Evolutionary conservation across 2,888 invertebrate genomes (phyloP).

Genomic region (Clusia tigrina): DNA sequence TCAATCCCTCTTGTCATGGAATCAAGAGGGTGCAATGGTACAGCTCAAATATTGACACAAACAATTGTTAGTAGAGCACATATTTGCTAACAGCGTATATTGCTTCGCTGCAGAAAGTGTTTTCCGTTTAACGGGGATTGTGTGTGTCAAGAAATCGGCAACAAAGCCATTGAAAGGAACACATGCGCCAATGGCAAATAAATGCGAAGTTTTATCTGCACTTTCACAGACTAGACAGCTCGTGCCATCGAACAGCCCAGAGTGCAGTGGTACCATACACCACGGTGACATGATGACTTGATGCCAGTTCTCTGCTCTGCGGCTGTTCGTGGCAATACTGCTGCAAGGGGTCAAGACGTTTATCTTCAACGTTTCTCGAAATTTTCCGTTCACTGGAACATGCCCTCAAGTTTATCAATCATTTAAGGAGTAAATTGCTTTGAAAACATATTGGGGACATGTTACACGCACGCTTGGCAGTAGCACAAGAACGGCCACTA

Average conservation of each 20-base stretch:
- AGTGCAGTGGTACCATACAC: neutral
- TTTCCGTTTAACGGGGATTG: constrained; percentile 34
- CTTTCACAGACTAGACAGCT: neutral
- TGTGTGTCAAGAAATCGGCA: constrained; percentile 40
- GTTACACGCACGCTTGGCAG: constrained; percentile 23
- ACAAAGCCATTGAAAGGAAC: constrained; percentile 42
- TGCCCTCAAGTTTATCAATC: constrained; percentile 57
- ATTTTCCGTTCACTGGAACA: constrained; percentile 23
- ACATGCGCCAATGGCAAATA: constrained; percentile 18
- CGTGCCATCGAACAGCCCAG: neutral
- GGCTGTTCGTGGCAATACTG: constrained; percentile 54
- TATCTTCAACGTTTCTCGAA: neutral
- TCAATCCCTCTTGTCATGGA: no score
- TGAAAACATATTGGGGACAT: constrained; percentile 52
- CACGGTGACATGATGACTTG: constrained; percentile 16
- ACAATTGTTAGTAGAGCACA: neutral
- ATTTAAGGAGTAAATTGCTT: constrained; percentile 61
- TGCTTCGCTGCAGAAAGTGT: neutral
- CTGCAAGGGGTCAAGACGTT: constrained; percentile 30
- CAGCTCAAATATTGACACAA: neutral
- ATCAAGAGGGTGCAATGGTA: no score
- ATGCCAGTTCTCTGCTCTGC: constrained; percentile 35
- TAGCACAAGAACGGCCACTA: neutral
- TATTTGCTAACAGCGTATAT: neutral
- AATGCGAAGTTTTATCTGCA: constrained; percentile 42